Evolutionary conservation across 1,140 invertebrate genomes (phyloP).

Genomic region (Paramacrobiotus metropolitanus): DNA sequence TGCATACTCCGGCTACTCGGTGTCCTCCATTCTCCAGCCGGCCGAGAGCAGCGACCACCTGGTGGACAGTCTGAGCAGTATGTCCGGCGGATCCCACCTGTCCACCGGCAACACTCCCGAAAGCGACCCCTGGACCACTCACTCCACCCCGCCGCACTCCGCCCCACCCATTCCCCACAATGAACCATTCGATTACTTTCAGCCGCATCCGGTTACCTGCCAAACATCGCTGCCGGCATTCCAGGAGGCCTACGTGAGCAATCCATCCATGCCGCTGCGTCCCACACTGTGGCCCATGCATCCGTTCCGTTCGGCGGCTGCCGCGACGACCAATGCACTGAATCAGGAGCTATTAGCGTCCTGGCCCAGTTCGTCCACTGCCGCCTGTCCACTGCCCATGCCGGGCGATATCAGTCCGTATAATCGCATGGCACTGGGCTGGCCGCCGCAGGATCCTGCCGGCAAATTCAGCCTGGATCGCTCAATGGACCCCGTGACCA

Average conservation of each 20-base stretch:
- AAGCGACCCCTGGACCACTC: no score
- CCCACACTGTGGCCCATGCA: not conserved
- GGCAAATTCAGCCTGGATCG: no score
- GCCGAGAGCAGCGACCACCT: not conserved
- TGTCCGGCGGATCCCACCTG: not conserved
- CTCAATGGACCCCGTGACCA: no score
- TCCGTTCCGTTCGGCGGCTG: not conserved
- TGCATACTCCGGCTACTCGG: not conserved
- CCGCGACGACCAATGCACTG: no score
- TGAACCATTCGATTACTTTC: not conserved
- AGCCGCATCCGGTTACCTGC: not conserved
- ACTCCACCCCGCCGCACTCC: not conserved
- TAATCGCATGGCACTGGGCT: no score
- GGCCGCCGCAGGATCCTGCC: no score
- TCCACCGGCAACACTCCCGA: not conserved
- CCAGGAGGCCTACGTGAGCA: not conserved
- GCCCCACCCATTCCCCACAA: not conserved
- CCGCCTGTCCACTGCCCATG: no score
- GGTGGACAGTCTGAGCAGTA: slow-evolving; percentile 4
- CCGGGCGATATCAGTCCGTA: no score
- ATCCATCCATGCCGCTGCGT: not conserved
- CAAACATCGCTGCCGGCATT: not conserved
- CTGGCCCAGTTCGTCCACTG: no score
- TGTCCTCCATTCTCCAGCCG: not conserved
- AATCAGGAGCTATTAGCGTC: no score